Evolutionary conservation across 2,888 invertebrate genomes (phyloP).

Genomic region (Camptogramma bilineatum): DNA sequence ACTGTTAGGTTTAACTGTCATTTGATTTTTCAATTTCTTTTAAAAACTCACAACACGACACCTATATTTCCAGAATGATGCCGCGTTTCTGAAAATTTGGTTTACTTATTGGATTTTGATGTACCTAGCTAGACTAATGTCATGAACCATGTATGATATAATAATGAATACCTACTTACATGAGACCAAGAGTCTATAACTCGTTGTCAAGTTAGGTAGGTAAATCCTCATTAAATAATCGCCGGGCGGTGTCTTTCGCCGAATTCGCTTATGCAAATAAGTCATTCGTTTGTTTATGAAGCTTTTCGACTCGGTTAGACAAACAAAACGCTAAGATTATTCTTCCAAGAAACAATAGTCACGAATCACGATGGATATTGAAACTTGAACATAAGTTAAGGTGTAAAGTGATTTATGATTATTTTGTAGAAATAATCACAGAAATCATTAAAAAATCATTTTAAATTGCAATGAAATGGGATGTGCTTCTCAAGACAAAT

Average conservation of each 20-base stretch:
- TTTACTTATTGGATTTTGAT: not conserved
- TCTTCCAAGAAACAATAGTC: conserved; percentile 57
- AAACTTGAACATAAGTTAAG: not conserved
- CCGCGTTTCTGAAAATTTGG: not conserved
- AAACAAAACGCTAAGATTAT: conserved; percentile 54
- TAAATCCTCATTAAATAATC: conserved; percentile 65
- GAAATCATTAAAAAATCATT: not conserved
- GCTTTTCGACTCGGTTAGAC: conserved; percentile 56
- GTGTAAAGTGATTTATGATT: not conserved
- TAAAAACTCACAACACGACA: too few species aligned
- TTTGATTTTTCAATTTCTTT: not conserved
- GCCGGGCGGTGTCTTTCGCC: conserved; percentile 60
- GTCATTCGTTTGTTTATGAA: conserved; percentile 55
- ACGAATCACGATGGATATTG: not conserved
- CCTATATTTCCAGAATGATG: too few species aligned
- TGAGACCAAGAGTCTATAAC: conserved; percentile 56
- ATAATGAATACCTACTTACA: conserved; percentile 42
- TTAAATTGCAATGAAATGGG: conserved; percentile 21
- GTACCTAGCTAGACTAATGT: too few species aligned
- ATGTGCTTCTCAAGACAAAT: not conserved
- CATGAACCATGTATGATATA: conserved; percentile 8
- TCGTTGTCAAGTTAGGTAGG: conserved; percentile 59
- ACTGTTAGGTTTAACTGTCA: conserved; percentile 9
- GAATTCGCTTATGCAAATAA: conserved; percentile 70
- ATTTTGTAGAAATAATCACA: not conserved